These are phyloP conservation scores for Leptinotarsa juncta DNA, from an alignment of 2,888 invertebrate genomes.

Conservation along the genomic window DNA sequence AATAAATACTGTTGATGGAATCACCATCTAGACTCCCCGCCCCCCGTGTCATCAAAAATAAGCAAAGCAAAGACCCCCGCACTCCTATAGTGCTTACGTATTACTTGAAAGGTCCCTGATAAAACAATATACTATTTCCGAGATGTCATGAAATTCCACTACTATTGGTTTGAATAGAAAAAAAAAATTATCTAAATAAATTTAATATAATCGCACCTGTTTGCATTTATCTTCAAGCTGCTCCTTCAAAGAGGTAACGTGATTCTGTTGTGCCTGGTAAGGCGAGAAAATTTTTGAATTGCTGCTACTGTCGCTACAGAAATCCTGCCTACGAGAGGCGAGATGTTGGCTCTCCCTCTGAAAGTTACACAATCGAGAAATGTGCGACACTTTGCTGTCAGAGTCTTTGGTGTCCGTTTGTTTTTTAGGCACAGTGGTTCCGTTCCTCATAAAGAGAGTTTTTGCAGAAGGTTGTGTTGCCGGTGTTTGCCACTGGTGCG, in stretches of 20 bases:
- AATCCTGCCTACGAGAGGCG: conserved; percentile 50
- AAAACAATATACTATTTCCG: no score
- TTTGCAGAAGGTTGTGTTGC: conserved; percentile 11
- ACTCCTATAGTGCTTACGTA: no score
- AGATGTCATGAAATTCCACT: no score
- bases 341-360: conserved; percentile 55
- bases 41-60: no score
- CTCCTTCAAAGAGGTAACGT: conserved; percentile 51
- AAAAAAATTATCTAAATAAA: neutral
- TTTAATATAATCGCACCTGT: conserved; percentile 29
- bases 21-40: no score
- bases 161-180: no score
- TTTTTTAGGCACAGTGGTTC: conserved; percentile 20
- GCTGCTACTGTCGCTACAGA: conserved; percentile 6
- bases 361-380: conserved; percentile 58
- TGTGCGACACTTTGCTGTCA: conserved; percentile 45
- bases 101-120: no score
- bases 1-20: no score
- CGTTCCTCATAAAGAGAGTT: conserved; percentile 7
- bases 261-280: conserved; percentile 58
- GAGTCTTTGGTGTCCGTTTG: conserved; percentile 48
- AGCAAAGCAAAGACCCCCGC: no score
- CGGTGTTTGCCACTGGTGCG: conserved; percentile 50
- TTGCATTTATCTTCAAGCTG: conserved; percentile 34
- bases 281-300: conserved; percentile 55